Percentiles rank a stretch among this genome's conserved stretches.
phyloP scores from a whole-genome alignment of 2,113 vertebrate species.

The Lycaon pictus region DNA sequence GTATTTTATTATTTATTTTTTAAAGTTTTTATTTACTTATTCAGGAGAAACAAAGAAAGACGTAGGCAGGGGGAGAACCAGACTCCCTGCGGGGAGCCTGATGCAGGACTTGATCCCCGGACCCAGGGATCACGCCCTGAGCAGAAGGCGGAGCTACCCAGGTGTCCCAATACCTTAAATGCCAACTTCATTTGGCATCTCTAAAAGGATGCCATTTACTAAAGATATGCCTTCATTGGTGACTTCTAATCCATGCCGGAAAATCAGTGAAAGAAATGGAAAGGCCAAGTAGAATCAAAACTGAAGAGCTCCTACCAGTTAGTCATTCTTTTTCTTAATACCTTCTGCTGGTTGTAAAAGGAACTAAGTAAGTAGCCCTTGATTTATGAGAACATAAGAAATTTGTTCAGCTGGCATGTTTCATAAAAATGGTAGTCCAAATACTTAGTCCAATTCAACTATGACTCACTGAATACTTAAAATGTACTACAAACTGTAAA shows the following conservation, averaged over 20 bases:
- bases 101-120: too few relatives aligned
- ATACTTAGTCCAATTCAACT: neutral
- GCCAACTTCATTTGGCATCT: slow-evolving; percentile 2
- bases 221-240: neutral
- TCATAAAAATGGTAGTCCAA: slow-evolving; percentile 30
- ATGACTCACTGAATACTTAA: neutral
- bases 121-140: too few relatives aligned
- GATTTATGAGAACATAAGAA: neutral
- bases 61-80: too few relatives aligned
- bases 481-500: neutral
- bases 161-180: neutral
- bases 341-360: neutral
- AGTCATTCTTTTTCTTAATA: neutral
- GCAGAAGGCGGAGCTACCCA: too few relatives aligned
- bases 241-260: neutral
- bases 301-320: neutral
- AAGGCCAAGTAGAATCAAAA: slow-evolving; percentile 18
- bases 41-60: too few relatives aligned
- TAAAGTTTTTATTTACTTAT: too few relatives aligned
- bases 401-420: slow-evolving; percentile 10
- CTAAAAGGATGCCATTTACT: slow-evolving; percentile 29
- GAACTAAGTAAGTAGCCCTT: neutral
- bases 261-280: slow-evolving; percentile 10
- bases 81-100: too few relatives aligned
- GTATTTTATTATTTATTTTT: neutral